Percentiles rank a stretch among this genome's conserved stretches.
Evolutionary conservation across 2,113 vertebrate genomes (phyloP).

Genomic region (Serilophus lunatus): DNA sequence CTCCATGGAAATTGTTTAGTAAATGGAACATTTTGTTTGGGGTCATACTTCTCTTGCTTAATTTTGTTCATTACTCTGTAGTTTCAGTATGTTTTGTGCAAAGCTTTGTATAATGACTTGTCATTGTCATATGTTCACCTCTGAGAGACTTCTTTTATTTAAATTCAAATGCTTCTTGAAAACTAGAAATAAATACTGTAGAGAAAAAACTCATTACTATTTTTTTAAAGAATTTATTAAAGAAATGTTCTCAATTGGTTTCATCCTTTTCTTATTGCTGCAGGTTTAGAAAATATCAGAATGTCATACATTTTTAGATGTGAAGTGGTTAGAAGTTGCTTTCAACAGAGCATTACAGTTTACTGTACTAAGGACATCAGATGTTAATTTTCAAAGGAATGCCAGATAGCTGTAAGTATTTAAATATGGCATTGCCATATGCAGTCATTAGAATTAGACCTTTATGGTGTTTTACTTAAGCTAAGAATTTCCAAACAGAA

Average conservation of each 20-base stretch:
- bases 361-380: background rate
- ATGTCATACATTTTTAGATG: background rate
- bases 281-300: background rate
- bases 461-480: background rate
- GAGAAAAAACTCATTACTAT: background rate
- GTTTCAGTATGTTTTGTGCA: constrained; percentile 17
- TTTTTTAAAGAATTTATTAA: background rate
- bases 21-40: constrained; percentile 56
- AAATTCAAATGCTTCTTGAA: background rate
- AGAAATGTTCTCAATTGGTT: background rate
- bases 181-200: background rate
- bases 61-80: constrained; percentile 10
- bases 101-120: background rate
- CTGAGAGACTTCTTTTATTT: background rate
- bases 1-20: constrained; percentile 50
- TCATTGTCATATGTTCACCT: background rate
- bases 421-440: background rate
- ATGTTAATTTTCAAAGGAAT: background rate
- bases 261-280: background rate
- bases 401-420: background rate
- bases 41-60: constrained; percentile 20
- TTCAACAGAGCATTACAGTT: background rate
- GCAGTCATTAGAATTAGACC: background rate
- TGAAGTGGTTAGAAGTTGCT: background rate
- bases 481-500: background rate